Conservation (phyloP, 2,797 vertebrate genomes). For the Anomalospiza imberbis region DNA sequence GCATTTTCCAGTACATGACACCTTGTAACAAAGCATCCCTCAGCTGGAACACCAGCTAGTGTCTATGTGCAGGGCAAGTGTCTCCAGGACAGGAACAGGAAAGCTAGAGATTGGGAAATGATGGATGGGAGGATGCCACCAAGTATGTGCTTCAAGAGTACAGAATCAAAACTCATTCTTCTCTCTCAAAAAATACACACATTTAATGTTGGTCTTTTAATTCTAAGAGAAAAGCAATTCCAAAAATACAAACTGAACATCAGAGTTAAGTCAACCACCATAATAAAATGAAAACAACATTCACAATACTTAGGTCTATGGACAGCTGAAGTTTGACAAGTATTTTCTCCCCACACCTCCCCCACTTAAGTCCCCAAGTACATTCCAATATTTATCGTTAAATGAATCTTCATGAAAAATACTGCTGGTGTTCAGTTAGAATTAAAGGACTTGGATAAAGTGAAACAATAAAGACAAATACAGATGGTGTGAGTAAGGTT, state of each 20-base stretch:
- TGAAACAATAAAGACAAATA: constrained; percentile 69
- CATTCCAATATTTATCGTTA: constrained; percentile 57
- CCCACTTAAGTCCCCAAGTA: constrained; percentile 24
- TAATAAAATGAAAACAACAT: constrained; percentile 73
- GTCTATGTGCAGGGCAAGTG: neutral
- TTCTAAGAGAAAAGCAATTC: constrained; percentile 78
- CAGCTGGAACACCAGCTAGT: neutral
- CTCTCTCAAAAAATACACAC: constrained; percentile 80
- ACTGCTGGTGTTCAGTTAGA: constrained; percentile 83
- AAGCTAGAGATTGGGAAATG: neutral
- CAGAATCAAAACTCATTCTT: constrained; percentile 73
- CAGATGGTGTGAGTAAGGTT: constrained; percentile 68
- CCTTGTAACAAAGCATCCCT: constrained; percentile 18
- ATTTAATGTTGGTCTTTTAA: constrained; percentile 81
- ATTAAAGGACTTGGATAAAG: constrained; percentile 71
- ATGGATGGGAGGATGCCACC: neutral
- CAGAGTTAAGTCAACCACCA: constrained; percentile 75
- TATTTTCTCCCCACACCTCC: neutral
- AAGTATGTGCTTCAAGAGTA: constrained; percentile 63
- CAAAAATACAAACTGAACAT: constrained; percentile 83
- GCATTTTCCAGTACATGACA: constrained; percentile 34
- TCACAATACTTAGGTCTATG: constrained; percentile 74
- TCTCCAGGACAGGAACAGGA: constrained; percentile 5
- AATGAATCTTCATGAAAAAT: constrained; percentile 70
- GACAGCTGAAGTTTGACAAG: constrained; percentile 70